These are phyloP conservation scores for Agrochola circellaris DNA, from an alignment of 2,888 invertebrate genomes.

Conservation along the genomic window DNA sequence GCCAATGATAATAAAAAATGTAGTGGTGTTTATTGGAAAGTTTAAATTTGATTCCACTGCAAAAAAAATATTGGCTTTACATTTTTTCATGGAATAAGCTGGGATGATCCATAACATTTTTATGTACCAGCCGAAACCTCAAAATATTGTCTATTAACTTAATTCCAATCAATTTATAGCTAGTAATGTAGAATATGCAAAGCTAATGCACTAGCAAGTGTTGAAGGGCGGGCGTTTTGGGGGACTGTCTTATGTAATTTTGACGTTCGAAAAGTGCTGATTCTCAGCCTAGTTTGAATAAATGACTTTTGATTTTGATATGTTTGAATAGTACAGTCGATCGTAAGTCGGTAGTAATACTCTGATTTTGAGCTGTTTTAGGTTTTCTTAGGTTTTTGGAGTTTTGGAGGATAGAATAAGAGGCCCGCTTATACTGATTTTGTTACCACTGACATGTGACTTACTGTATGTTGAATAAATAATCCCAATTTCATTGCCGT, in stretches of 20 bases:
- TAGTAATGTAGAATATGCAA: neutral
- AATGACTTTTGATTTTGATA: too few relatives aligned
- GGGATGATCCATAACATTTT: neutral
- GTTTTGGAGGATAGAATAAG: too few relatives aligned
- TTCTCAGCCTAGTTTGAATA: too few relatives aligned
- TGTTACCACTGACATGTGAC: too few relatives aligned
- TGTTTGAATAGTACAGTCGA: neutral
- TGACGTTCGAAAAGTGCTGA: too few relatives aligned
- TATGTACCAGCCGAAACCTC: neutral
- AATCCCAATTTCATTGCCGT: neutral
- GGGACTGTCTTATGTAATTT: too few relatives aligned
- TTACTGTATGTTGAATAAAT: neutral
- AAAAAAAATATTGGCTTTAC: neutral
- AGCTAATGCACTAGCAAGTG: too few relatives aligned
- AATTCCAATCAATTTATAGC: neutral
- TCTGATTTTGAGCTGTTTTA: neutral
- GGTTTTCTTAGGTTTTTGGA: too few relatives aligned
- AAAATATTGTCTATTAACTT: too few relatives aligned
- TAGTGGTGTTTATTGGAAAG: constrained; percentile 23
- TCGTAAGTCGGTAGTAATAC: neutral
- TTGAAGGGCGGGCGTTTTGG: too few relatives aligned
- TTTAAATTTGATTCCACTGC: neutral
- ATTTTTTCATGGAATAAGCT: neutral
- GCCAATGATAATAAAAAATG: constrained; percentile 25
- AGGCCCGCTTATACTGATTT: too few relatives aligned